phyloP scores from a whole-genome alignment of 2,888 invertebrate genomes.

The Eupithecia abbreviata region DNA sequence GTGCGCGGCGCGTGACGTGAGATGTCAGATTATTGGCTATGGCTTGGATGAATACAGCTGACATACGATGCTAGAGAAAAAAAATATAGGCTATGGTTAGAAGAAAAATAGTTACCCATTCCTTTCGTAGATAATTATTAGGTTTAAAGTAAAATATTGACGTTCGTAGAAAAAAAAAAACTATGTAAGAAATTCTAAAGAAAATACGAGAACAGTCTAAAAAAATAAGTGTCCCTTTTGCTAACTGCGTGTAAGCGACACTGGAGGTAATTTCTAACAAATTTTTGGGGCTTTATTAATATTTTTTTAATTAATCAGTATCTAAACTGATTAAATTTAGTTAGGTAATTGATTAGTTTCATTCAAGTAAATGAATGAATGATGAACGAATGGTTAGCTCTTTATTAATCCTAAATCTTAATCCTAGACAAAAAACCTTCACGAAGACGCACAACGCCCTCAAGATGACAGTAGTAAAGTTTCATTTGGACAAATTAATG shows the following conservation, averaged over 20 bases:
- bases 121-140: too few species aligned
- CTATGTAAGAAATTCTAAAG: too few species aligned
- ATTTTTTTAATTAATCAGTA: too few species aligned
- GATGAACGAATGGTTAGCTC: background rate
- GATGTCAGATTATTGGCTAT: slow-evolving; percentile 15
- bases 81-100: background rate
- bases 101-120: background rate
- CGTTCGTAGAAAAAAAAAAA: too few species aligned
- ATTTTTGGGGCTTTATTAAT: too few species aligned
- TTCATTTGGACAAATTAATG: slow-evolving; percentile 67
- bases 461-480: slow-evolving; percentile 61
- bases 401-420: slow-evolving; percentile 13
- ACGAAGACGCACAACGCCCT: slow-evolving; percentile 59
- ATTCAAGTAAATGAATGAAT: background rate
- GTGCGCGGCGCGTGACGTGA: slow-evolving; percentile 32
- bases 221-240: too few species aligned
- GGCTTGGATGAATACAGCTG: slow-evolving; percentile 4
- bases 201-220: too few species aligned
- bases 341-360: too few species aligned
- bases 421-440: slow-evolving; percentile 44
- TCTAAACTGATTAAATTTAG: too few species aligned
- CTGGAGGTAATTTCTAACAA: too few species aligned
- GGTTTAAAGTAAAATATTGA: too few species aligned
- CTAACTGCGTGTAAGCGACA: too few species aligned
- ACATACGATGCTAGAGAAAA: slow-evolving; percentile 2